Evolutionary conservation across 2,797 vertebrate species (phyloP).

Genomic region (Sebastes matsubarae): DNA sequence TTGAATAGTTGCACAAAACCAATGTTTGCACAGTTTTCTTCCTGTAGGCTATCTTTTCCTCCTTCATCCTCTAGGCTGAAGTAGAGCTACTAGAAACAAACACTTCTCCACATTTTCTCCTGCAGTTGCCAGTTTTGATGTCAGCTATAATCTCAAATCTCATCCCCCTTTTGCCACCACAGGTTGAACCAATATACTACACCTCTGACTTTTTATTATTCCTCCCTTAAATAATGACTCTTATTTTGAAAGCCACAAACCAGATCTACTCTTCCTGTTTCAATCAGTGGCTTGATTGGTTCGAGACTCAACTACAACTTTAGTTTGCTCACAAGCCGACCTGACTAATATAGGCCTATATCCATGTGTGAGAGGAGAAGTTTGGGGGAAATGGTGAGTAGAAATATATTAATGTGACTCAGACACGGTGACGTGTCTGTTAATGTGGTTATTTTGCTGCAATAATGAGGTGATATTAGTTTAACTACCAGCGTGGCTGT

Average conservation of each 20-base stretch:
- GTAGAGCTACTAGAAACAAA: background rate
- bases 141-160: background rate
- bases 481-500: background rate
- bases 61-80: background rate
- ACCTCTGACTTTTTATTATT: background rate
- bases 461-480: background rate
- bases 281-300: background rate
- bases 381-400: background rate
- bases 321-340: background rate
- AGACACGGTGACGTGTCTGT: background rate
- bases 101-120: background rate
- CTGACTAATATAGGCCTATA: background rate
- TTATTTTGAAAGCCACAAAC: constrained; percentile 13
- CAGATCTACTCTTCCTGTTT: background rate
- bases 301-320: background rate
- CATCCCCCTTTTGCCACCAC: background rate
- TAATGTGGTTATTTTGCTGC: background rate
- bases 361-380: background rate
- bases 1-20: background rate
- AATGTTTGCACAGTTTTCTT: background rate
- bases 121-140: background rate
- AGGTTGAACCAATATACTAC: background rate
- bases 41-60: background rate
- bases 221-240: background rate
- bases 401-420: background rate